Base-by-base conservation (phyloP, 2,888 invertebrate species). In the Conus canariensis region DNA sequence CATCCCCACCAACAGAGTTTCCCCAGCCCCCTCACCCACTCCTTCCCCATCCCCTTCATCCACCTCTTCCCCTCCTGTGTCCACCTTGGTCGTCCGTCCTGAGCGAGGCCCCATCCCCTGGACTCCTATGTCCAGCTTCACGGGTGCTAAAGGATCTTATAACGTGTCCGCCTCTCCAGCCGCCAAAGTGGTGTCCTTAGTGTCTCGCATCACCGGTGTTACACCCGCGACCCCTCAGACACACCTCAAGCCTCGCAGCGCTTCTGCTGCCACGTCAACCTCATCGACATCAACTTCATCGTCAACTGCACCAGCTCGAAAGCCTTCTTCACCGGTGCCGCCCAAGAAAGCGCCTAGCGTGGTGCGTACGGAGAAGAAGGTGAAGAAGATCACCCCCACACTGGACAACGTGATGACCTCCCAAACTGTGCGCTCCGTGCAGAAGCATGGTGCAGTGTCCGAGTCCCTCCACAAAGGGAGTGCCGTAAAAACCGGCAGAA, bases 141-240 rank as follows among this genome's bases (percentile, higher is more conserved):
- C 45, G 9, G 88, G 30, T 10, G 60, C 80, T 25, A 91, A 90
- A 58, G 89, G 91, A 25, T 88, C 89, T 6, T 85, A 87, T 30
- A 85, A 85, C n/a, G 85, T 88, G 8, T 58, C 87, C 14, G 59
- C 56, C 3, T 87, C 86, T 30, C 87, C 87, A 16, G 74, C 89
- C 56, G 59, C 74, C 14, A 67, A 83, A 67, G 82, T 80, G 25
- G 82, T 89, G 60, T n/a, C 80, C 30, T 56, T 89, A 6, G 82
- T 91, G 88, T 87, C 90, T 10, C 85, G 85, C 6, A 90, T 91
- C 45, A 90, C 90, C 2, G 88, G 90, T n/a, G 89, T 87, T 0
- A 56, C 87, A 0, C 30, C 83, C 3, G 7, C 88, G 19, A 22
- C 60, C 0, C 12, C 64, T 19, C 77, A 59, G 19, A 70, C 59